A percentile compares a stretch with the other conserved stretches of the same genome.
phyloP scores from a whole-genome alignment of 2,113 vertebrate species.

The Carassius carassius region DNA sequence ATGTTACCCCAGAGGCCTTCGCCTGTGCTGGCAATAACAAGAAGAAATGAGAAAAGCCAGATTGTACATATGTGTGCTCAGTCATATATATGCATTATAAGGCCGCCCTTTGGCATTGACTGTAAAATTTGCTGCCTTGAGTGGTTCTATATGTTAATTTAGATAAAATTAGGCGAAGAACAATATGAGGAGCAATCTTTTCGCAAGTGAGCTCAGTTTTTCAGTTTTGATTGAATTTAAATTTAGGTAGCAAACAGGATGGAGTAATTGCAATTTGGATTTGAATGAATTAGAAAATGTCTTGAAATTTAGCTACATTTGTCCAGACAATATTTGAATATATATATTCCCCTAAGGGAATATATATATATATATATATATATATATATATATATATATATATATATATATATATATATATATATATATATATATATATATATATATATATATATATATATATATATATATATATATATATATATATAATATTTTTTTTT shows the following conservation, averaged over 20 bases:
- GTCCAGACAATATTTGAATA: too few species aligned
- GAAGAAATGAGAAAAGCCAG: conserved; percentile 6
- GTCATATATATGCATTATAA: conserved; percentile 29
- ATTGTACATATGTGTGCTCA: background rate
- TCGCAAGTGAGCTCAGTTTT: background rate
- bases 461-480: too few species aligned
- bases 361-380: too few species aligned
- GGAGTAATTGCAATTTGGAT: background rate
- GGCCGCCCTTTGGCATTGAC: background rate
- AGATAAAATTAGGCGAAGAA: background rate
- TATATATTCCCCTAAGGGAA: too few species aligned
- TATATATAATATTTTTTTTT: too few species aligned
- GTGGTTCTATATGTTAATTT: background rate
- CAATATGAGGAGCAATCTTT: background rate
- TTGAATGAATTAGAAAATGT: too few species aligned
- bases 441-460: too few species aligned
- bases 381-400: too few species aligned
- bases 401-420: too few species aligned
- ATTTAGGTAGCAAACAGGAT: background rate
- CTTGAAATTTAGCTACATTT: too few species aligned
- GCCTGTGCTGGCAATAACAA: conserved; percentile 6
- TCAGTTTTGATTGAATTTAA: background rate
- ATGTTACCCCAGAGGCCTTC: conserved; percentile 6
- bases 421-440: too few species aligned
- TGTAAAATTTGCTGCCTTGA: background rate